These are phyloP conservation scores for Aurelia aurita complex sp. Pacific DNA, from an alignment of 30 jellyfish, hydroid and myxozoan genomes.

Conservation along the genomic window DNA sequence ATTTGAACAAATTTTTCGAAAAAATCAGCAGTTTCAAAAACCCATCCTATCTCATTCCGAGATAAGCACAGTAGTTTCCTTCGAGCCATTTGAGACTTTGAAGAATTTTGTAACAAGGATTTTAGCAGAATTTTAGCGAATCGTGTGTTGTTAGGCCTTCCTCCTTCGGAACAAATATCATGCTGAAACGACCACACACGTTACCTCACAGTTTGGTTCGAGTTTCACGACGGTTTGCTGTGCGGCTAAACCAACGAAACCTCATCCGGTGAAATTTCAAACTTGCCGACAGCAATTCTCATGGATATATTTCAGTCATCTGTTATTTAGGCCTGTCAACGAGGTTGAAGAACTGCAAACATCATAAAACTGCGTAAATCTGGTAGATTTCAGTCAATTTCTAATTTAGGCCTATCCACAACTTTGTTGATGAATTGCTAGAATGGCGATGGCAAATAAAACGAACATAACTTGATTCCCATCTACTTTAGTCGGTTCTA, in stretches of 20 bases:
- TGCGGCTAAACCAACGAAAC: constrained; percentile 1
- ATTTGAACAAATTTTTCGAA: no score
- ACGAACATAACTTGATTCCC: neutral
- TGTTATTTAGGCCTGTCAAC: neutral
- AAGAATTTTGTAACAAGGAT: no score
- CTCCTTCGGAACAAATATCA: no score
- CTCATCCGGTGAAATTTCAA: constrained; percentile 5
- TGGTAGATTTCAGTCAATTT: neutral
- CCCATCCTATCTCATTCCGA: no score
- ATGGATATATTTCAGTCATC: neutral
- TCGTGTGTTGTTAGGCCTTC: no score
- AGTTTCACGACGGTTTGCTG: neutral
- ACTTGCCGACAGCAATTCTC: neutral
- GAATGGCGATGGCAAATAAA: neutral
- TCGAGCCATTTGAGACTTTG: no score
- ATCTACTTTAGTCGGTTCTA: neutral
- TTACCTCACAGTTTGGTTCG: neutral
- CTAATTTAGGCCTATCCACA: neutral
- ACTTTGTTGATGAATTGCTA: neutral
- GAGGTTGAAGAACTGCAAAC: neutral
- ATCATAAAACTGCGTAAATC: neutral
- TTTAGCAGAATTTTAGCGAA: no score
- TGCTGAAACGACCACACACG: constrained; percentile 11
- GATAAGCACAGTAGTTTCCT: no score
- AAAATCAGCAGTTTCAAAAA: no score